Base-by-base conservation (phyloP, 2,113 vertebrate species). In the Miniopterus natalensis region DNA sequence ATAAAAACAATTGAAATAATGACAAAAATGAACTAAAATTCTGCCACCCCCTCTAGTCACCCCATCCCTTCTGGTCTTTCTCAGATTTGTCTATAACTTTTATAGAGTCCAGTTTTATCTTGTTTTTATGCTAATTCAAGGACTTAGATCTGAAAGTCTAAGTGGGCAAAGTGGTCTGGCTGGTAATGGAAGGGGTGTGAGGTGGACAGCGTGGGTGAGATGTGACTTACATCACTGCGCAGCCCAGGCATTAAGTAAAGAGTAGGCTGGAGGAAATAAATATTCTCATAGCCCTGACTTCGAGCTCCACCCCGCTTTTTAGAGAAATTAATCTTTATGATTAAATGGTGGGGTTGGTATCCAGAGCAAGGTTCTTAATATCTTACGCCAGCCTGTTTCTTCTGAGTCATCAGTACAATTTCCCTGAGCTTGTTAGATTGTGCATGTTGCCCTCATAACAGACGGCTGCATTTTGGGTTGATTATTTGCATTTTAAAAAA, bases 401-500 rank as follows among this genome's bases (percentile, higher is more conserved):
- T 75, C 57, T 88, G 75, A 88, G n/a, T 91, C 90, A 85, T 94
- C 85, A 79, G 27, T 15, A 27, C 11, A 42, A 23, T 92, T 94
- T 96, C 55, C 77, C 59, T 31, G 75, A 95, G 88, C 61, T 90
- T 81, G 83, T 84, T 95, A 93, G 79, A 88, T 94, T 95, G 86
- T 90, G 75, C 71, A 13, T 84, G 80, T 80, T 96, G 91, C 89
- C 23, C 57, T 97, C 61, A 8, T 91, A 97, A 95, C 21, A 93
- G 87, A 78, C 73, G 40, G 70, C 84, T 95, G 91, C 90, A 74
- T 96, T 96, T 96, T 57, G 90, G 88, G 95, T 93, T 95, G 92
- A 94, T 94, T 96, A 97, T 98, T 96, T 97, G 95, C 84, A 79
- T 97, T 97, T 95, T 2, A 90, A 97, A 95, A 97, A 96, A 96